These are phyloP conservation scores for Pachycephala philippinensis DNA, from an alignment of 2,113 vertebrate species.

Conservation along the genomic window DNA sequence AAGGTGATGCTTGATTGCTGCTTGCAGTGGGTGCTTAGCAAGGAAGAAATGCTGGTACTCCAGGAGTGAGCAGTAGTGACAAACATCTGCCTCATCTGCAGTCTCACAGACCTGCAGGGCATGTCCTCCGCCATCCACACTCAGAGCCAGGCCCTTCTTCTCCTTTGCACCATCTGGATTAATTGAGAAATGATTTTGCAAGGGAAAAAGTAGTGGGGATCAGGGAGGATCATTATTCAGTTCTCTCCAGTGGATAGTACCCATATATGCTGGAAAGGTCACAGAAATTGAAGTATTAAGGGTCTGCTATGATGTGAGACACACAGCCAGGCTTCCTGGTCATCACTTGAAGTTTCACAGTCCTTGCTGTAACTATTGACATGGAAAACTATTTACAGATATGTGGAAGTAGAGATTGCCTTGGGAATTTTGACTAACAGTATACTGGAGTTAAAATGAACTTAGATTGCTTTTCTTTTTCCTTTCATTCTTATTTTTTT, in stretches of 20 bases:
- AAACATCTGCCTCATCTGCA: conserved; percentile 42
- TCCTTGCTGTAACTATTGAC: not conserved
- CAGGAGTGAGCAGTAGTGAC: not conserved
- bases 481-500: not conserved
- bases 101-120: not conserved
- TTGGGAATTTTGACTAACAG: not conserved
- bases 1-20: conserved; percentile 1
- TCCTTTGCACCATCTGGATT: conserved; percentile 13
- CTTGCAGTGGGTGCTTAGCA: not conserved
- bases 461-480: not conserved
- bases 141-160: not conserved
- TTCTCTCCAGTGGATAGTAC: not conserved
- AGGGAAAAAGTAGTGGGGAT: not conserved
- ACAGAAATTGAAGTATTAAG: not conserved
- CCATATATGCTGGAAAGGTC: not conserved
- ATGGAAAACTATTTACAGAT: not conserved
- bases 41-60: not conserved
- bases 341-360: not conserved
- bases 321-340: not conserved
- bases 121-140: not conserved
- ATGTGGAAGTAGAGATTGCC: not conserved
- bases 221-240: not conserved
- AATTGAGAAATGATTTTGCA: not conserved
- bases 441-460: not conserved
- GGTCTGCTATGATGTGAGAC: not conserved